Base-by-base conservation (phyloP, 2,113 vertebrate genomes). In the Gambusia holbrooki region DNA sequence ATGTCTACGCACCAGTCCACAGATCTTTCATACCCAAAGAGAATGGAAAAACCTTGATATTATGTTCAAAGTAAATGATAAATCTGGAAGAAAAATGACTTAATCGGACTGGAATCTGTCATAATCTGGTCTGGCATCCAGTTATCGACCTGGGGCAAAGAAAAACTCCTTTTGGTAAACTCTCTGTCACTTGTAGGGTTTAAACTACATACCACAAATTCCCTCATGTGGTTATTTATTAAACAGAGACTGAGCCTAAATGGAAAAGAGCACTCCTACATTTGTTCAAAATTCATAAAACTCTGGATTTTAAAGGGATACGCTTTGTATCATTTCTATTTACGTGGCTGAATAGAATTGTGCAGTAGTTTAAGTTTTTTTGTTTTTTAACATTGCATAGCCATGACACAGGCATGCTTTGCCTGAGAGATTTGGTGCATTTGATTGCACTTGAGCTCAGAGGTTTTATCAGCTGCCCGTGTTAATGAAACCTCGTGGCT, bases 381-480 rank as follows among this genome's bases (percentile, higher is more conserved):
- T 1, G 1, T 40, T 51, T n/a, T 63, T 66, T 29, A 33, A 11
- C 5, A 19, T 17, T 19, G 19, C 64, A 27, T 4, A 27, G 32
- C 62, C 61, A 61, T 45, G 14, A 69, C 45, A 33, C 61, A 66
- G 35, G 69, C 69, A 32, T 28, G 62, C 72, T 69, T 33, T 40
- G 40, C 73, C 71, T 67, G 29, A 48, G 66, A 84, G 76, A 32
- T 72, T 77, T 79, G 76, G 60, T 48, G 66, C 76, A 33, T 76
- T 82, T 79, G 62, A 84, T 84, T 82, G 60, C 70, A 54, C 75
- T 75, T 74, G 74, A 82, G 80, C 70, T 76, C n/a, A 28, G 66
- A 60, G 72, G 78, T 79, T 87, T 86, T 83, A 87, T 84, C 88
- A 81, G 81, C 79, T 62, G 81, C 73, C 70, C 79, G 69, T 54